Conservation (phyloP, 2,113 vertebrate species). For the Macquaria australasica region DNA sequence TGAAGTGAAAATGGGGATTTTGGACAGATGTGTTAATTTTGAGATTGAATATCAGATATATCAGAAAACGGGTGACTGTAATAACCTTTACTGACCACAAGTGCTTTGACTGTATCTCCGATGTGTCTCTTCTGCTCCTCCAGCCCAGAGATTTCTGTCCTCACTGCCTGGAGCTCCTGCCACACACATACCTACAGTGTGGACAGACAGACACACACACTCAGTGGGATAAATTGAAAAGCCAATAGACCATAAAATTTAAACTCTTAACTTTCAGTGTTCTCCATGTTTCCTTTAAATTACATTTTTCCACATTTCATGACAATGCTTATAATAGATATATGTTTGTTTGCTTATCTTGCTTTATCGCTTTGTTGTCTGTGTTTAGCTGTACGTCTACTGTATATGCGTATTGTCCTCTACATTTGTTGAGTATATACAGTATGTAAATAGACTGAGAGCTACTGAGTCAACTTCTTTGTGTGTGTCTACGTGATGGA, state of each 20-base stretch:
- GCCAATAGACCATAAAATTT: not conserved
- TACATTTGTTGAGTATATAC: not conserved
- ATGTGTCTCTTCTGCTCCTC: slow-evolving; percentile 84
- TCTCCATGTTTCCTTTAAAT: not conserved
- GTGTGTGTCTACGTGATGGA: not conserved
- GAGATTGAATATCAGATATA: not conserved
- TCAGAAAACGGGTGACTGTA: not conserved
- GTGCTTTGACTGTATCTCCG: slow-evolving; percentile 75
- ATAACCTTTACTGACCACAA: slow-evolving; percentile 83
- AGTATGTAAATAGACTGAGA: not conserved
- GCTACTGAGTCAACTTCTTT: not conserved
- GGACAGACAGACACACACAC: not conserved
- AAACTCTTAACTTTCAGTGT: not conserved
- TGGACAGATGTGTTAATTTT: too few species aligned
- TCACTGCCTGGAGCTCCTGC: slow-evolving; percentile 84
- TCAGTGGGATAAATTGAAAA: not conserved
- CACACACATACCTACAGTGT: slow-evolving; percentile 84
- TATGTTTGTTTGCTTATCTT: not conserved
- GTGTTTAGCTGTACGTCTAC: not conserved
- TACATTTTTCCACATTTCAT: not conserved
- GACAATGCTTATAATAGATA: not conserved
- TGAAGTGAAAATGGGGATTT: not conserved
- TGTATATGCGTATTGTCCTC: not conserved
- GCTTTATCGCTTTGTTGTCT: not conserved
- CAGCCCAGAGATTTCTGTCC: slow-evolving; percentile 81